Evolutionary conservation across 30 jellyfish, hydroid and myxozoan genomes (phyloP), one percentile per base, ranked within the genome.

Genomic region (Hydra vulgaris): DNA sequence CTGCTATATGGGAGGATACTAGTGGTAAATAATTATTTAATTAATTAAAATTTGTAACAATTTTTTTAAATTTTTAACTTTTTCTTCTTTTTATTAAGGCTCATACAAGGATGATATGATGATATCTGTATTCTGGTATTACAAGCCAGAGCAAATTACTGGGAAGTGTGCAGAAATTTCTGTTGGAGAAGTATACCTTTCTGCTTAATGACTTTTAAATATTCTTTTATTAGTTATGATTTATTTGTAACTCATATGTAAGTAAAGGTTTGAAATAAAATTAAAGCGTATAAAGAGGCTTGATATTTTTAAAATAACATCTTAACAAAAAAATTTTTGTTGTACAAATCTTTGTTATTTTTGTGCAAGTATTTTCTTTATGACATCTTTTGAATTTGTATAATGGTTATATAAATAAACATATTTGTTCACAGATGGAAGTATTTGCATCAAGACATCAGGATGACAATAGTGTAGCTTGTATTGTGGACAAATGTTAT

Each of bases 391-490:
- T 56, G 71, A 17, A 56, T 56, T n/a, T 56, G 71, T 56, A n/a
- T 15, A 56, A 56, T 17, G 17, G n/a, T 56, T 56, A 17, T 15
- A n/a, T 56, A n/a, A 56, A 56, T 56, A 17, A 56, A n/a, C 71
- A 56, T 17, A 56, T n/a, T 3, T 68, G 75, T 15, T 69, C 71
- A 25, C 76, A 94, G 99, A 85, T 84, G 85, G 99, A 94, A 84
- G 99, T 94, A 7, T 87, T 94, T 16, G 99, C 99, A 17, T 94
- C 99, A 17, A 85, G 96, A 53, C 99, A 94, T 83, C 90, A 95
- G n/a, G 99, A 94, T 66, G 99, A 94, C 76, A 94, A 94, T 81
- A 94, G 99, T 81, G 99, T 94, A 23, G 99, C 99, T 17, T 94
- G 99, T 55, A 87, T 94, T 82, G 95, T 94, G 21, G 99, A 94